Percentiles rank a stretch among this genome's conserved stretches.
Conservation (phyloP, 2,113 vertebrate species). For the Chamaetylas fuelleborni region DNA sequence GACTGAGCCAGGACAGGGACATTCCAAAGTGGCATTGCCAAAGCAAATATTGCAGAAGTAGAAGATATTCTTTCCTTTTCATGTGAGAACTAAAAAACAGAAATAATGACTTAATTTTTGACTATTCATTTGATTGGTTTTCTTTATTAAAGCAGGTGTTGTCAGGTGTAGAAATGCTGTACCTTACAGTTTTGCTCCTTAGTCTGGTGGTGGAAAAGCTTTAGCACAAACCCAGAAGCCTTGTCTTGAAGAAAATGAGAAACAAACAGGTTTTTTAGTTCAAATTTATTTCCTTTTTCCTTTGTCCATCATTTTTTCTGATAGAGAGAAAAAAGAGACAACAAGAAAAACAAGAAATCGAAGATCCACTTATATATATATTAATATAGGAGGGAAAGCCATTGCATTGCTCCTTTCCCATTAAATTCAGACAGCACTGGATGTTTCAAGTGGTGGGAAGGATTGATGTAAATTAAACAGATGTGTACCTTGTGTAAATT, state of each 20-base stretch:
- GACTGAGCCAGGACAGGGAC: neutral
- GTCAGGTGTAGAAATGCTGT: neutral
- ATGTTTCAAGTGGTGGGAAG: neutral
- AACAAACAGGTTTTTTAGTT: neutral
- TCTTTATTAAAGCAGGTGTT: neutral
- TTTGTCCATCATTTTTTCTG: neutral
- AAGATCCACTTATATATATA: neutral
- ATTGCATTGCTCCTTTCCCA: neutral
- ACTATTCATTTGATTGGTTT: neutral
- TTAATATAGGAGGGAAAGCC: neutral
- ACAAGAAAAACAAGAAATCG: neutral
- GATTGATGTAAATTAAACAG: neutral
- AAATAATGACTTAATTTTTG: neutral
- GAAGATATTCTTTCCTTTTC: neutral
- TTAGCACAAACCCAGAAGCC: neutral
- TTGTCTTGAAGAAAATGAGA: neutral
- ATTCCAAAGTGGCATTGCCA: neutral
- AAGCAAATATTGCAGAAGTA: neutral
- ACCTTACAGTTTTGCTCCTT: neutral
- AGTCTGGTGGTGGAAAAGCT: neutral
- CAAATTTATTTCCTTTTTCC: neutral
- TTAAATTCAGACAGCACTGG: neutral
- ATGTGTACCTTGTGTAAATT: neutral
- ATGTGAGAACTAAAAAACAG: neutral
- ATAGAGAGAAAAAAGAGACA: neutral